A percentile compares a stretch with the other conserved stretches of the same genome.
phyloP scores from a whole-genome alignment of 1,140 invertebrate genomes.

The Coboldia fuscipes region DNA sequence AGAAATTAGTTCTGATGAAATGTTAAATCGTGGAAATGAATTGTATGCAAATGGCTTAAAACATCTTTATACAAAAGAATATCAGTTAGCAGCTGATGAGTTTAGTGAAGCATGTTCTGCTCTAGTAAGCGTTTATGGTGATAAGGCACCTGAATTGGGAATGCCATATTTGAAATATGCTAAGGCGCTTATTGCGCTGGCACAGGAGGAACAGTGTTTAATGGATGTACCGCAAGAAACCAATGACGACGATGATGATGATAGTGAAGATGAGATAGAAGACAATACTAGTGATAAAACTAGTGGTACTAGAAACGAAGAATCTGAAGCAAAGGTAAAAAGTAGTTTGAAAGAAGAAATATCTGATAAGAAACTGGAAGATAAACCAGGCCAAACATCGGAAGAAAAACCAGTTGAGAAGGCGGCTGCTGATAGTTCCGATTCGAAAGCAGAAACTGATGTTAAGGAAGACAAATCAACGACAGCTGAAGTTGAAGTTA shows the following conservation, averaged over 20 bases:
- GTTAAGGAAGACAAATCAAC: conserved; percentile 9
- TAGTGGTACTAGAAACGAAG: conserved; percentile 11
- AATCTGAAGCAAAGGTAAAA: conserved; percentile 7
- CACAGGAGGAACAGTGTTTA: conserved; percentile 42
- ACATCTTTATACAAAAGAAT: conserved; percentile 48
- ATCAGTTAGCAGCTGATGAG: conserved; percentile 40
- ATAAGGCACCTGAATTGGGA: conserved; percentile 38
- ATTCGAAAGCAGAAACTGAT: neutral
- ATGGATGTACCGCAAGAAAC: conserved; percentile 38
- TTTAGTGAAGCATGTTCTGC: conserved; percentile 46
- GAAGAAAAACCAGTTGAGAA: conserved; percentile 1
- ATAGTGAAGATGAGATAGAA: conserved; percentile 2
- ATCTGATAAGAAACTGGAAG: conserved; percentile 16
- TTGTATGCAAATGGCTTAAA: conserved; percentile 42
- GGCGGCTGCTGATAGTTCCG: neutral
- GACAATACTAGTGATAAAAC: conserved; percentile 7
- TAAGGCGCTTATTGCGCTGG: conserved; percentile 44
- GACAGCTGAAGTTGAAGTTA: neutral
- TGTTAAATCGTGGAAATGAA: conserved; percentile 16
- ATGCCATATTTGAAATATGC: conserved; percentile 11
- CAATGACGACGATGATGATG: conserved; percentile 24
- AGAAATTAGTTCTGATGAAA: conserved; percentile 3
- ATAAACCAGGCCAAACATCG: conserved; percentile 13
- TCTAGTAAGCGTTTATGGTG: conserved; percentile 39
- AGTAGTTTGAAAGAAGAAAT: neutral